Base-by-base conservation (phyloP, 2,888 invertebrate species). In the Drosophila mettleri region DNA sequence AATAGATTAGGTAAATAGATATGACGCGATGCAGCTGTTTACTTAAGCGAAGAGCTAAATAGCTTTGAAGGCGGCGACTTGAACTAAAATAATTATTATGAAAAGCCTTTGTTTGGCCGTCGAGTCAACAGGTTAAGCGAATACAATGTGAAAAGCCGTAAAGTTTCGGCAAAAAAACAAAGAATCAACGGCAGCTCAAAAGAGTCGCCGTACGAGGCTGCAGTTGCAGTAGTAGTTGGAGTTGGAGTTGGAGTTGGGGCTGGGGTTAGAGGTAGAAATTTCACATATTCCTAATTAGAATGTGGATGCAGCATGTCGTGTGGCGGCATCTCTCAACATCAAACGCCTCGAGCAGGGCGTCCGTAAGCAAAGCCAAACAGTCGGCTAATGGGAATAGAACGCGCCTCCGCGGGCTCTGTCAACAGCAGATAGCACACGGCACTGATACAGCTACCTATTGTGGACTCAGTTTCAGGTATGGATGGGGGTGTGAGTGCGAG, bases 391-490 rank as follows among this genome's bases (percentile, higher is more conserved):
- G 62, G 62, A 71, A 74, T 74, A 67, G 74, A 79, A 60, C 64
- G 43, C 69, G 65, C 53, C 67, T 67, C 74, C 52, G 38, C 43
- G 70, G 63, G 74, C 70, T 73, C 75, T 74, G 81, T 78, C 82
- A 80, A 81, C 85, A 80, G 22, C 36, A 76, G 81, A 85, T 84
- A 82, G 70, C 80, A 64, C 52, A 43, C 58, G 51, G 72, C 34
- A 57, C 24, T 24, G 38, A 38, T 59, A 33, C 53, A 52, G 60
- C 43, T 67, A 58, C 49, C 58, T 29, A 27, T 34, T 46, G 45
- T 45, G 16, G 45, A 33, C 48, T 22, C 12, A 16, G 33, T 9
- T 27, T 10, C 27, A 18, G 33, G 6, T 16, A 1, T n/a, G 10
- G 22, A 22, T 49, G 49, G 22, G 49, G 22, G 49, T 31, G 43